Evolutionary conservation across 2,888 invertebrate genomes (phyloP), one percentile per base, ranked within the genome.

Genomic region (Hyposoter didymator): DNA sequence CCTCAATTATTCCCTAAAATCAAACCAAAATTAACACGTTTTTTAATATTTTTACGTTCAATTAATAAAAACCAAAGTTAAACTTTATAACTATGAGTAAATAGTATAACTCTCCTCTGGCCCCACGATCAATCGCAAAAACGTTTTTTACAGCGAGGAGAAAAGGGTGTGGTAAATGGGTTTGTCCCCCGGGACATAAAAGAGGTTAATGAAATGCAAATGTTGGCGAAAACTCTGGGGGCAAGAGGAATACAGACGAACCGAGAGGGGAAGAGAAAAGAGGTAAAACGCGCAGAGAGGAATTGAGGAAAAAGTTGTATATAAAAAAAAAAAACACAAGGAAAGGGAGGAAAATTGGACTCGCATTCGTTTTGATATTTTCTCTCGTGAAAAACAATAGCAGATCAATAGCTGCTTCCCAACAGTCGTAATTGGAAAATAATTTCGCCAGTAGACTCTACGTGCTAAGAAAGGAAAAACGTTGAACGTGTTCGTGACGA

Each of bases 201-300:
- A 85, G 79, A 89, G 89, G 89, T 89, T 91, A 92, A 92, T 92
- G 91, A 91, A 92, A 92, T 90, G 91, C 90, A 92, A 92, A 92
- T 90, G 90, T 76, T 76, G 64, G 64, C 62, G 62, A 7, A 49
- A 55, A 62, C 75, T 78, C 45, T 7, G 47, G 78, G 39, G 67
- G 49, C 64, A 79, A 70, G 32, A 45, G 43, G 12, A 35, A 55
- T 17, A 59, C 22, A 10, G 39, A 75, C 35, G 32, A 55, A 32
- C 19, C 4, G 19, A 47, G 74, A 12, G 43, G 28, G 55, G 70
- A 17, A 45, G 22, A 85, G 80, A 67, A 74, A 86, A 52, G 28
- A 74, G 7, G 28, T 39, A 39, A 39, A 39, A 28, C 14, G 49
- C 14, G 49, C 28, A 70, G 32, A 10, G 8, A 67, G 19, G 32